These are phyloP conservation scores for Parauchenoglanis ngamensis DNA, from an alignment of 2,797 vertebrate species.

Conservation along the genomic window DNA sequence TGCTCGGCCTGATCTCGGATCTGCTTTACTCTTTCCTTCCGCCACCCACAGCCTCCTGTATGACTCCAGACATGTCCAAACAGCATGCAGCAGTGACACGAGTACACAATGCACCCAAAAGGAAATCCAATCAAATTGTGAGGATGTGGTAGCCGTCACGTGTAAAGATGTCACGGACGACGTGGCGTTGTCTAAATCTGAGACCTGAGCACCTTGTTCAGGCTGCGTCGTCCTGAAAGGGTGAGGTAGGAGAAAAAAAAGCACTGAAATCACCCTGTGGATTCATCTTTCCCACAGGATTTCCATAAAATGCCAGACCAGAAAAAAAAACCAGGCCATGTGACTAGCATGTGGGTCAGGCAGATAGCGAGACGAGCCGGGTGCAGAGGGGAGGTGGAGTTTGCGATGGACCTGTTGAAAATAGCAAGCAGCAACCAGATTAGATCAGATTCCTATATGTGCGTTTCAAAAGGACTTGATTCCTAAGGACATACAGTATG, in stretches of 20 bases:
- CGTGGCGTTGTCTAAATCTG: not conserved
- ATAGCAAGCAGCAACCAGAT: constrained; percentile 79
- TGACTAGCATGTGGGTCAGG: constrained; percentile 83
- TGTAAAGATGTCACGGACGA: constrained; percentile 26
- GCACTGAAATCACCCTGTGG: constrained; percentile 67
- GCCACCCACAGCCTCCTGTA: constrained; percentile 33
- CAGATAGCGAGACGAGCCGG: constrained; percentile 71
- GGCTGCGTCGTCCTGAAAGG: constrained; percentile 72
- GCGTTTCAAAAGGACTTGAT: constrained; percentile 51
- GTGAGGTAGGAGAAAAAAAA: constrained; percentile 67
- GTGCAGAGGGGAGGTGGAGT: constrained; percentile 57
- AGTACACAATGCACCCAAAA: constrained; percentile 69
- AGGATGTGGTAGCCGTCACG: constrained; percentile 58
- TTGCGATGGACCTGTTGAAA: constrained; percentile 78
- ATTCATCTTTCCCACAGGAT: constrained; percentile 80
- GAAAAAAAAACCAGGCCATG: constrained; percentile 74
- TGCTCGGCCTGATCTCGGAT: constrained; percentile 58
- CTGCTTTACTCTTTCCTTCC: constrained; percentile 31
- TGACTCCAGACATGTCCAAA: not conserved
- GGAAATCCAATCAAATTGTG: constrained; percentile 75
- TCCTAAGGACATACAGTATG: constrained; percentile 18
- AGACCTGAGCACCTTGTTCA: constrained; percentile 9
- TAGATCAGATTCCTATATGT: constrained; percentile 74
- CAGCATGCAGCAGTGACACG: constrained; percentile 61
- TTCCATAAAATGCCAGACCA: constrained; percentile 80